phyloP scores from a whole-genome alignment of 2,113 vertebrate genomes.

The Tenebrosternarchus preto region DNA sequence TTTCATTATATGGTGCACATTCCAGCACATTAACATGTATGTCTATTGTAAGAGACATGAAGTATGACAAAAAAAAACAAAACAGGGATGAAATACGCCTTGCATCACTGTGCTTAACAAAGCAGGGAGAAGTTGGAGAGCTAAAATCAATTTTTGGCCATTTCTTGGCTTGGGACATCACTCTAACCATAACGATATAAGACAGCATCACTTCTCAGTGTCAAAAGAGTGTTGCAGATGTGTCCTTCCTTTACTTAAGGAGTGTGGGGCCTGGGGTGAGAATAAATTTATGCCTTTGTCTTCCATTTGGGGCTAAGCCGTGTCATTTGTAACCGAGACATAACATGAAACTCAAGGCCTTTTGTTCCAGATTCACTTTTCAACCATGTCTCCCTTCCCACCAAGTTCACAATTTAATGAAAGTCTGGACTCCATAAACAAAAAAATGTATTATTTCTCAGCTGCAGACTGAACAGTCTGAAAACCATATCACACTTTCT shows the following conservation, averaged over 20 bases:
- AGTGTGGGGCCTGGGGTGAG: slow-evolving; percentile 50
- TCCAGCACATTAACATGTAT: slow-evolving; percentile 40
- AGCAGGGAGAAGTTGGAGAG: slow-evolving; percentile 48
- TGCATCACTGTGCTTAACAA: slow-evolving; percentile 17
- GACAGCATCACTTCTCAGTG: slow-evolving; percentile 65
- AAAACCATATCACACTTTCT: slow-evolving; percentile 46
- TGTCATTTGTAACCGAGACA: slow-evolving; percentile 58
- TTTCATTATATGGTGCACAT: slow-evolving; percentile 53
- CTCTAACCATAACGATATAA: slow-evolving; percentile 63
- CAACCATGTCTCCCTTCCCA: slow-evolving; percentile 45
- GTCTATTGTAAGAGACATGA: slow-evolving; percentile 17
- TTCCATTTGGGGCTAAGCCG: slow-evolving; percentile 47
- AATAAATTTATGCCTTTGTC: slow-evolving; percentile 55
- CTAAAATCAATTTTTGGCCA: slow-evolving; percentile 66
- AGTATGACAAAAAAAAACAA: slow-evolving; percentile 18
- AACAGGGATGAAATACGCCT: slow-evolving; percentile 18
- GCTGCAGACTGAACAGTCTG: slow-evolving; percentile 49
- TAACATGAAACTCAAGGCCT: slow-evolving; percentile 58
- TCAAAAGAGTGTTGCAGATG: slow-evolving; percentile 63
- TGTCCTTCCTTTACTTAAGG: slow-evolving; percentile 52
- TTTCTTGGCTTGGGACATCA: slow-evolving; percentile 57
- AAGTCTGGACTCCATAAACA: slow-evolving; percentile 57
- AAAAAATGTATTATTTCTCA: slow-evolving; percentile 44
- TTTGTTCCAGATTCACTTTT: slow-evolving; percentile 55
- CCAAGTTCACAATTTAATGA: slow-evolving; percentile 58